Evolutionary conservation across 2,113 vertebrate genomes (phyloP).

Genomic region (Oncorhynchus masou): DNA sequence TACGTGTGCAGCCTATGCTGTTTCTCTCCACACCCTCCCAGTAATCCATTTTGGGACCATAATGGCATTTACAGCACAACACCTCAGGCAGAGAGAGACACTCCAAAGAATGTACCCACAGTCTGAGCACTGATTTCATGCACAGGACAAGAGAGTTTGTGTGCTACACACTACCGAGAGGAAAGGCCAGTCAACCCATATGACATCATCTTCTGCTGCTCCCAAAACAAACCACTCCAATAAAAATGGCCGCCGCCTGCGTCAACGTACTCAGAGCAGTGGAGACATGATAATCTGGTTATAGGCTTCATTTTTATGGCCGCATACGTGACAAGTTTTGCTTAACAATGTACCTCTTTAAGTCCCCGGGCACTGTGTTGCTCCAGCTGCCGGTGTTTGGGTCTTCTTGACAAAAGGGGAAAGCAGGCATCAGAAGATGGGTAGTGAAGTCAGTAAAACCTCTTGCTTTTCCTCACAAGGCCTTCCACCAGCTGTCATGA

Average conservation of each 20-base stretch:
- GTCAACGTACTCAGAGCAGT: constrained; percentile 33
- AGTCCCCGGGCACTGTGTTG: constrained; percentile 52
- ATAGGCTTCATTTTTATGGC: constrained; percentile 52
- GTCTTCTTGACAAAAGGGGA: constrained; percentile 43
- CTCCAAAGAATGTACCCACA: constrained; percentile 60
- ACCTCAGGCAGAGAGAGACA: constrained; percentile 57
- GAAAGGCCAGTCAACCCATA: constrained; percentile 51
- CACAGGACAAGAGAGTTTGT: constrained; percentile 39
- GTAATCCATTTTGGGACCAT: constrained; percentile 66
- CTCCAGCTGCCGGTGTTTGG: constrained; percentile 65
- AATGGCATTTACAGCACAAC: constrained; percentile 64
- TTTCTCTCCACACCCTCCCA: constrained; percentile 35
- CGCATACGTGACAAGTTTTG: constrained; percentile 45
- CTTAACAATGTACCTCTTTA: constrained; percentile 65
- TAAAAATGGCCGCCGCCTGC: constrained; percentile 17
- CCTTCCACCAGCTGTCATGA: constrained; percentile 29
- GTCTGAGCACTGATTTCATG: constrained; percentile 70
- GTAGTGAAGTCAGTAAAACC: constrained; percentile 6
- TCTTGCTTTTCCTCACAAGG: not conserved
- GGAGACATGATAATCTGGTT: constrained; percentile 60
- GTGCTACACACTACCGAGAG: constrained; percentile 30
- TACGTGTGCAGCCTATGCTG: constrained; percentile 35
- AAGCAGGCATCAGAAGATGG: constrained; percentile 34
- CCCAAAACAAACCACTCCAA: constrained; percentile 4
- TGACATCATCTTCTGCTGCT: constrained; percentile 40